phyloP scores from a whole-genome alignment of 2,113 vertebrate species.

The Dasyprocta punctata region DNA sequence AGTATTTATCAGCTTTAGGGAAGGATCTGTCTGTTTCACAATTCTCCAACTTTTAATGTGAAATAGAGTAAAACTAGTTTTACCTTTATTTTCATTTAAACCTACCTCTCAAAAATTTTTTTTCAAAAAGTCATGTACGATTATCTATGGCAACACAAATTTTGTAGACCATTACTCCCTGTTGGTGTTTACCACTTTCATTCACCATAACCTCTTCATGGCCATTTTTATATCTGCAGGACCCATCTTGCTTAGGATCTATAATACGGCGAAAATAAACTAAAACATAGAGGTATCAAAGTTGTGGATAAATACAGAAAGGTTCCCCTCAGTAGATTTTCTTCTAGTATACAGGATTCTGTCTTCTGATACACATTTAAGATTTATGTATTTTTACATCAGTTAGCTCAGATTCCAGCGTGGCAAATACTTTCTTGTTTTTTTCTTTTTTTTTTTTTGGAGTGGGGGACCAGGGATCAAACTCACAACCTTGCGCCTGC shows the following conservation, averaged over 20 bases:
- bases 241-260: neutral
- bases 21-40: neutral
- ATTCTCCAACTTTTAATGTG: neutral
- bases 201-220: neutral
- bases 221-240: neutral
- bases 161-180: neutral
- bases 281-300: neutral
- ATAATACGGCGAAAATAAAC: neutral
- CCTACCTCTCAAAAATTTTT: neutral
- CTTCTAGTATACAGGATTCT: neutral
- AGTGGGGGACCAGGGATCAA: too few relatives aligned
- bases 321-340: neutral
- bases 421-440: neutral
- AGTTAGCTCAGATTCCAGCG: neutral
- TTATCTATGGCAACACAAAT: neutral
- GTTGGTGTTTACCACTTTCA: neutral
- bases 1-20: neutral
- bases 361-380: neutral
- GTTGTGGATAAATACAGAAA: neutral
- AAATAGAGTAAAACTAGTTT: neutral
- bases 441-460: too few relatives aligned
- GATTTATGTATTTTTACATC: neutral
- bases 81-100: constrained; percentile 30
- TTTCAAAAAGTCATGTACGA: neutral
- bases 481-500: too few relatives aligned